phyloP scores from a whole-genome alignment of 2,888 invertebrate species.

The Perizoma affinitatum region DNA sequence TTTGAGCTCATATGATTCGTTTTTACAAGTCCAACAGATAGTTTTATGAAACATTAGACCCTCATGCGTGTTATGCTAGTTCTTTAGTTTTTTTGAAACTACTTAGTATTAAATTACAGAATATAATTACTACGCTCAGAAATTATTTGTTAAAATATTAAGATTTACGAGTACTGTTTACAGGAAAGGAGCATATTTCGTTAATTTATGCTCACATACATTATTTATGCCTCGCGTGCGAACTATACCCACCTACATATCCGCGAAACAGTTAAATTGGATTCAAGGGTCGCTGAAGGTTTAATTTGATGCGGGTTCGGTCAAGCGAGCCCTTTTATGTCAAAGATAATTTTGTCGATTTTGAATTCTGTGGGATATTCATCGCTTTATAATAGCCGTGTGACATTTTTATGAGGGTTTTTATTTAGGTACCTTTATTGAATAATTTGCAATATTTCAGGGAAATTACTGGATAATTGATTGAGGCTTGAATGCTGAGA shows the following conservation, averaged over 20 bases:
- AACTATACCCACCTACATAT: constrained; percentile 38
- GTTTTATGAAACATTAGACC: too few species aligned
- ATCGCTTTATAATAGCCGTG: constrained; percentile 32
- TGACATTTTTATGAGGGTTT: constrained; percentile 37
- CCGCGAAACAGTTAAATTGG: constrained; percentile 71
- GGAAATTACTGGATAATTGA: constrained; percentile 8
- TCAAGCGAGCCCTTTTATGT: constrained; percentile 54
- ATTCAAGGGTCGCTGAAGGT: constrained; percentile 64
- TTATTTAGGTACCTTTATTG: constrained; percentile 5
- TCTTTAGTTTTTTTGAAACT: too few species aligned
- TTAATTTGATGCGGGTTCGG: constrained; percentile 69
- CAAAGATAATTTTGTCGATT: constrained; percentile 56
- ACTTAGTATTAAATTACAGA: too few species aligned
- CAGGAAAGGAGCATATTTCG: constrained; percentile 58
- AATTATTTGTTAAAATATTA: constrained; percentile 20
- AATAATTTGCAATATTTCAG: constrained; percentile 19
- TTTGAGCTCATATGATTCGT: too few species aligned
- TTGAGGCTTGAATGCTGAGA: not conserved
- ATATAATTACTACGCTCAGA: too few species aligned
- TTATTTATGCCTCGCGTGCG: constrained; percentile 51
- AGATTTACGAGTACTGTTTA: constrained; percentile 45
- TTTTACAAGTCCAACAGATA: too few species aligned
- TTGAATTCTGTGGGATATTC: constrained; percentile 49
- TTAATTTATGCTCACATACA: constrained; percentile 68
- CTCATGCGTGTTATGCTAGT: too few species aligned